Evolutionary conservation across 2,797 vertebrate species (phyloP).

Genomic region (Heterohyrax brucei): DNA sequence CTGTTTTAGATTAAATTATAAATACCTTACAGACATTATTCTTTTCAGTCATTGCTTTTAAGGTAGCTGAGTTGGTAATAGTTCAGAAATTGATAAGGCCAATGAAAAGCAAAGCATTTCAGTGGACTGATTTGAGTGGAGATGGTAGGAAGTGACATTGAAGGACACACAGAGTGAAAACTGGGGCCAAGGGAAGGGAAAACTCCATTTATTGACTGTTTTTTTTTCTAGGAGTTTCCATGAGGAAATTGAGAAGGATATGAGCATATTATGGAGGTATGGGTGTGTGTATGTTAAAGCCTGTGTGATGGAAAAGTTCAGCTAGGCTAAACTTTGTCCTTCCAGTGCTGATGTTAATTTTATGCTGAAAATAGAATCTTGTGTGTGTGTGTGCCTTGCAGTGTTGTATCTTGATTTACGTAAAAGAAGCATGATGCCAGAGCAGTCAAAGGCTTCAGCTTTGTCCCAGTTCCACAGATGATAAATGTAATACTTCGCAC

Average conservation of each 20-base stretch:
- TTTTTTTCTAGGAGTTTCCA: slow-evolving; percentile 32
- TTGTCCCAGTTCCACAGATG: neutral
- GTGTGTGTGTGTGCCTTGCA: neutral
- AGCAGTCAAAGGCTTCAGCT: neutral
- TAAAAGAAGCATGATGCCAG: slow-evolving; percentile 10
- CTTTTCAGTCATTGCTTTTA: slow-evolving; percentile 26
- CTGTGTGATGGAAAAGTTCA: neutral
- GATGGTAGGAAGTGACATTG: neutral
- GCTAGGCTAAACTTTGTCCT: neutral
- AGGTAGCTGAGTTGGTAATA: neutral
- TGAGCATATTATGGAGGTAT: neutral
- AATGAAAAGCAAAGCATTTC: neutral
- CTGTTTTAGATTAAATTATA: slow-evolving; percentile 58
- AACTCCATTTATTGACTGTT: neutral
- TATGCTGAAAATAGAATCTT: slow-evolving; percentile 25
- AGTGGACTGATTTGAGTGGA: neutral
- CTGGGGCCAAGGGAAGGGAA: neutral
- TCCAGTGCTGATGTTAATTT: neutral
- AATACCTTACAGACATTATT: neutral
- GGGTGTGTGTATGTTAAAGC: neutral
- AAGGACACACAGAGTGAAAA: neutral
- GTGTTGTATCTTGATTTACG: neutral
- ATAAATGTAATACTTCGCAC: neutral
- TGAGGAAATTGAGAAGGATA: neutral
- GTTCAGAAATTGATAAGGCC: neutral